Evolutionary conservation across 2,888 invertebrate species (phyloP).

Genomic region (Pyralis farinalis): DNA sequence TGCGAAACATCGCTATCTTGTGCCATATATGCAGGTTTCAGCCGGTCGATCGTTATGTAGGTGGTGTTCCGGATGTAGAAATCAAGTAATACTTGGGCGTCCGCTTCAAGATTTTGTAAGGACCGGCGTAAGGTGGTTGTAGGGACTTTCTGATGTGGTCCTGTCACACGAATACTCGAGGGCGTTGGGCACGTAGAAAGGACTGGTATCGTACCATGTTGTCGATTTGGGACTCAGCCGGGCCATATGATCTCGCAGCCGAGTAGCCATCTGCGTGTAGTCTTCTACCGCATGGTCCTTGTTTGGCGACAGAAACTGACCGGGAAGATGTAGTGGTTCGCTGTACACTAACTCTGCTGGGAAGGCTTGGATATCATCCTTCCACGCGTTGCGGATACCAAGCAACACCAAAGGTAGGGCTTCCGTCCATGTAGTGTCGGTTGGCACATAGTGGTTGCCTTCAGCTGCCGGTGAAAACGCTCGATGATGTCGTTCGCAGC

Average conservation of each 20-base stretch:
- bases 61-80: conserved; percentile 1
- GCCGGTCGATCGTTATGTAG: not conserved
- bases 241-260: too few relatives aligned
- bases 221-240: too few relatives aligned
- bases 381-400: conserved; percentile 1
- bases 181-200: too few relatives aligned
- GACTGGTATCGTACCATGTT: too few relatives aligned
- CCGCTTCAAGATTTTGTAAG: too few relatives aligned
- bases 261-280: too few relatives aligned
- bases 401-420: not conserved
- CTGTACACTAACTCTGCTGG: conserved; percentile 16
- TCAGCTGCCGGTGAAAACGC: not conserved
- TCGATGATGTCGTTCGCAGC: conserved; percentile 2
- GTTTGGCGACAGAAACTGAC: too few relatives aligned
- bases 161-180: too few relatives aligned
- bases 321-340: conserved; percentile 7
- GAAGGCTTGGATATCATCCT: conserved; percentile 4
- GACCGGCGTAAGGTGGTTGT: too few relatives aligned
- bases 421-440: not conserved
- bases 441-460: not conserved
- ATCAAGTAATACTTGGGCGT: not conserved
- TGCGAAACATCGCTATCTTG: too few relatives aligned
- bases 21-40: not conserved
- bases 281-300: too few relatives aligned
- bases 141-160: too few relatives aligned